Percentiles rank a stretch among this genome's conserved stretches.
Evolutionary conservation across 2,113 vertebrate genomes (phyloP).

Genomic region (Trinectes maculatus): DNA sequence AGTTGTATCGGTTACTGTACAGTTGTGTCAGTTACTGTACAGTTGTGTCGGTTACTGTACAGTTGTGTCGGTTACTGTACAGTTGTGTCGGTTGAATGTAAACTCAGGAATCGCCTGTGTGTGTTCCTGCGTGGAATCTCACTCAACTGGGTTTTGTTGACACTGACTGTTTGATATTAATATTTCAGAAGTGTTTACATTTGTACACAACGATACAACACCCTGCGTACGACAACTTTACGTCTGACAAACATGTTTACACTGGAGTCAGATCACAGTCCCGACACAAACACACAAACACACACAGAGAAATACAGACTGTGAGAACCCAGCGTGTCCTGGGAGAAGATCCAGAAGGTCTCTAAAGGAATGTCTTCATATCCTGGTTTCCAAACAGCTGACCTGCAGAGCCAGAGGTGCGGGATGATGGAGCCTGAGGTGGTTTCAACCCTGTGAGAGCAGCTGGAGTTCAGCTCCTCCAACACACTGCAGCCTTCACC

Average conservation of each 20-base stretch:
- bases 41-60: slow-evolving; percentile 1
- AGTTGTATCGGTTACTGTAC: background rate
- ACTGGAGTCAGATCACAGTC: too few species aligned
- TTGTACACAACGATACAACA: background rate
- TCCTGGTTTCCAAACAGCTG: slow-evolving; percentile 31
- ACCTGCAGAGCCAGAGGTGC: background rate
- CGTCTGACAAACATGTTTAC: too few species aligned
- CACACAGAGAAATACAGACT: background rate
- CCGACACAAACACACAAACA: background rate
- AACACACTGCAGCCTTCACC: slow-evolving; percentile 13
- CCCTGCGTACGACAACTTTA: too few species aligned
- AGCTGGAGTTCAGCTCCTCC: slow-evolving; percentile 2
- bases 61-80: background rate
- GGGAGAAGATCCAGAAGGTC: slow-evolving; percentile 13
- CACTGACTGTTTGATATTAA: background rate
- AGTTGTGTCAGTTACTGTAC: slow-evolving; percentile 2
- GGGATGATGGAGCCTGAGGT: background rate
- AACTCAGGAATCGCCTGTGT: background rate
- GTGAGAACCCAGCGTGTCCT: background rate
- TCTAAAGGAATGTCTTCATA: slow-evolving; percentile 28
- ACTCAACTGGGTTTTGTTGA: slow-evolving; percentile 14
- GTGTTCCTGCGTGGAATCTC: slow-evolving; percentile 7
- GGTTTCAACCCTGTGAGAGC: background rate
- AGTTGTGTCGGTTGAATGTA: slow-evolving; percentile 1
- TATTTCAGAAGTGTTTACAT: background rate